A percentile compares a stretch with the other conserved stretches of the same genome.
Conservation (phyloP, 2,113 vertebrate genomes). For the Rhinopomastus cyanomelas region DNA sequence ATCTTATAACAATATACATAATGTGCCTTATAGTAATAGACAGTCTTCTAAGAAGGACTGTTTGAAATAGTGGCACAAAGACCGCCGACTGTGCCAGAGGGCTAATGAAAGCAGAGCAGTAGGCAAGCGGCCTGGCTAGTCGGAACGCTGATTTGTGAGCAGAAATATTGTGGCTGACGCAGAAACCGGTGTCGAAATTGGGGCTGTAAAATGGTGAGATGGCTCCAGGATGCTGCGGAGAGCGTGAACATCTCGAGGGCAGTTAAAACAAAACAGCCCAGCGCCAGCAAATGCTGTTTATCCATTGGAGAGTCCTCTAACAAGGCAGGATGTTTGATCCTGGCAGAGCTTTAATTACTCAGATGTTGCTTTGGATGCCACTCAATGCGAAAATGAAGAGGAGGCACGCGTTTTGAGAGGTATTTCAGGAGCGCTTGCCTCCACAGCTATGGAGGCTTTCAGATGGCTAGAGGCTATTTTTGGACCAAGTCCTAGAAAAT, state of each 20-base stretch:
- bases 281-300: slow-evolving; percentile 66
- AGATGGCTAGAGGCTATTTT: slow-evolving; percentile 74
- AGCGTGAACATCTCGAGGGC: neutral
- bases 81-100: neutral
- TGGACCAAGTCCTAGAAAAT: slow-evolving; percentile 72
- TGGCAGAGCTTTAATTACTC: slow-evolving; percentile 79
- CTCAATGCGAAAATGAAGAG: slow-evolving; percentile 63
- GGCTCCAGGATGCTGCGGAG: slow-evolving; percentile 36
- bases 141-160: slow-evolving; percentile 13
- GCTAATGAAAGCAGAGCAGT: neutral
- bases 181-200: slow-evolving; percentile 58
- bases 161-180: slow-evolving; percentile 56
- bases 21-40: too few species aligned
- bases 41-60: too few species aligned
- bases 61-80: neutral
- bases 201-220: slow-evolving; percentile 22
- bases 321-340: slow-evolving; percentile 66
- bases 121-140: neutral
- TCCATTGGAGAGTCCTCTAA: slow-evolving; percentile 38
- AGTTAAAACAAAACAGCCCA: slow-evolving; percentile 58
- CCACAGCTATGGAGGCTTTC: slow-evolving; percentile 66
- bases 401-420: slow-evolving; percentile 60
- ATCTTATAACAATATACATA: too few species aligned
- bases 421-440: slow-evolving; percentile 70
- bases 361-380: slow-evolving; percentile 70